A percentile compares a stretch with the other conserved stretches of the same genome.
These are phyloP conservation scores for Caradrina clavipalpis DNA, from an alignment of 2,888 invertebrate genomes.

Conservation along the genomic window DNA sequence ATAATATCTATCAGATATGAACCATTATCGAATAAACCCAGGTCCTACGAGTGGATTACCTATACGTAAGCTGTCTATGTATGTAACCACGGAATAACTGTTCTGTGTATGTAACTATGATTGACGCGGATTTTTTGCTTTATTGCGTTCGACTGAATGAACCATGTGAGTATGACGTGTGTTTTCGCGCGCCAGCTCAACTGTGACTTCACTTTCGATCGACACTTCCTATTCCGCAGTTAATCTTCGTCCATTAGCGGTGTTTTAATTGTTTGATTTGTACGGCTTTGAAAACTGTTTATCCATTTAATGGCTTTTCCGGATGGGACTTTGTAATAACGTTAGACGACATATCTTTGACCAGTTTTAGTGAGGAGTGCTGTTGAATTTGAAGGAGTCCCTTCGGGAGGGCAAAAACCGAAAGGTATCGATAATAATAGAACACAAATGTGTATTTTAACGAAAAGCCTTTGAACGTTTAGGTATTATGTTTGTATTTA, in stretches of 20 bases:
- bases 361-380: no score
- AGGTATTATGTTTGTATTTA: no score
- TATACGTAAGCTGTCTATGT: slow-evolving; percentile 25
- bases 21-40: slow-evolving; percentile 7
- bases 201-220: slow-evolving; percentile 74
- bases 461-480: no score
- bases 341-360: no score
- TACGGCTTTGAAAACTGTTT: slow-evolving; percentile 13
- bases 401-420: no score
- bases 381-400: no score
- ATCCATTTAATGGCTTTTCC: background rate
- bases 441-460: no score
- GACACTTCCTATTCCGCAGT: slow-evolving; percentile 75
- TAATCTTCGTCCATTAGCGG: slow-evolving; percentile 57
- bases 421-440: no score
- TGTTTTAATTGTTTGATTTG: slow-evolving; percentile 46
- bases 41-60: background rate
- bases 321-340: no score
- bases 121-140: slow-evolving; percentile 25
- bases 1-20: background rate
- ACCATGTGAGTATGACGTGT: slow-evolving; percentile 53
- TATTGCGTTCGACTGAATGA: slow-evolving; percentile 52
- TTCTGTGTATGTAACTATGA: slow-evolving; percentile 20
- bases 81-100: no score
- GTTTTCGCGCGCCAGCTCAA: slow-evolving; percentile 70